Evolutionary conservation across 2,888 invertebrate species (phyloP), one percentile per base, ranked within the genome.

Genomic region (Apamea monoglypha): DNA sequence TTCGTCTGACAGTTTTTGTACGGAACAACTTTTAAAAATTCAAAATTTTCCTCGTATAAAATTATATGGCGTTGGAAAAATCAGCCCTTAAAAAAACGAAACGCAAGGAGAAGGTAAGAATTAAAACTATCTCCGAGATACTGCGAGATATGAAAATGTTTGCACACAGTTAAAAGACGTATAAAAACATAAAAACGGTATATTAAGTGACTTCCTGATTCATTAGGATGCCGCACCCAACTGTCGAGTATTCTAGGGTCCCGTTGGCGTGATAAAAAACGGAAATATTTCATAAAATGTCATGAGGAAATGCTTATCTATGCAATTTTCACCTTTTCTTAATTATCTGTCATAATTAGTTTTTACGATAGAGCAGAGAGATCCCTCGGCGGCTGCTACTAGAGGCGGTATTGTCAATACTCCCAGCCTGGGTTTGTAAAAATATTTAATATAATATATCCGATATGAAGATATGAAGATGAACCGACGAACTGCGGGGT

Each of bases 81-180:
- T 0, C 0, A 47, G 47, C 16, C 14, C 56, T 29, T 29, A 36
- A 50, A 40, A 25, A 59, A 53, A 36, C 1, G 4, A 69, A 40
- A 59, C 18, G 14, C 16, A 70, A 59, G n/a, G 5, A 53, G n/a
- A 44, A 29, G 29, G 59, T 14, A 14, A 56, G 25, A 84, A 88
- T 83, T 87, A 88, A 86, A 87, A 78, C 76, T 81, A 85, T 82
- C 81, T 78, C 59, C 74, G 47, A 88, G 85, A 86, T 86, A 87
- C 78, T 63, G 74, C 61, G 74, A 69, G 44, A 83, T 86, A 93
- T 93, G 92, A 93, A 93, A 92, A 93, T 93, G 84, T 88, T 88
- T 92, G 74, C 67, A 67, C 75, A 72, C 82, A 76, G 78, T 86
- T 92, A 90, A 87, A 83, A 84, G 87, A 56, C 70, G 78, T 79